Base-by-base conservation (phyloP, 2,888 invertebrate genomes). In the Labia minor region DNA sequence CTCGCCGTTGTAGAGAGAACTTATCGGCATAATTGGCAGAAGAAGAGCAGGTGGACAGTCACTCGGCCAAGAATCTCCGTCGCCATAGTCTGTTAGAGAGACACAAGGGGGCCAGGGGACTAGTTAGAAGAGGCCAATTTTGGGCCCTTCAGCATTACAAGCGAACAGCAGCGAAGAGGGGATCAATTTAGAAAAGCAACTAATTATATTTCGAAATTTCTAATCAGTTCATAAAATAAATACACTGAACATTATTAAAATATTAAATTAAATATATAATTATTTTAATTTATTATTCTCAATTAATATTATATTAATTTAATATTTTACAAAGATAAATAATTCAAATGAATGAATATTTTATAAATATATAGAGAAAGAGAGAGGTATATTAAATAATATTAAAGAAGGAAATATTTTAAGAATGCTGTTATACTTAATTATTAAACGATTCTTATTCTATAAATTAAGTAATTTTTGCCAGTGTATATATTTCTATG, bases 1-100 rank as follows among this genome's bases (percentile, higher is more conserved):
- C 33, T 71, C 72, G 63, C 88, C 88, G 71, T 85, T 90, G 76
- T 90, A 90, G 26, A 91, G 80, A 0, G 90, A 90, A 1, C 91
- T 89, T 85, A 91, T 88, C 3, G 90, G 91, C 72, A 90, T 83
- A 62, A 49, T 49, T 11, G 68, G 68, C 66, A 70, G 69, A 19
- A 67, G 63, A 37, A 72, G 71, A 26, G 74, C 73, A n/a, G 75
- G 74, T 62, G 76, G 76, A 75, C 76, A 75, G 19, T 73, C 73
- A 67, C 77, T 76, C 63, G 77, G 77, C 68, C 75, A 76, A 68
- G 74, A 74, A 73, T 77, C 76, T 26, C n/a, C 63, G 26, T 65
- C 65, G 21, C 65, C 67, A 63, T 68, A 68, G 65, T 68, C 68
- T 68, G 68, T 65, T 21, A 65, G 66, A 65, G 66, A 65, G 66